A percentile compares a stretch with the other conserved stretches of the same genome.
phyloP scores from a whole-genome alignment of 1,140 invertebrate genomes.

The Cecropterus lyciades region DNA sequence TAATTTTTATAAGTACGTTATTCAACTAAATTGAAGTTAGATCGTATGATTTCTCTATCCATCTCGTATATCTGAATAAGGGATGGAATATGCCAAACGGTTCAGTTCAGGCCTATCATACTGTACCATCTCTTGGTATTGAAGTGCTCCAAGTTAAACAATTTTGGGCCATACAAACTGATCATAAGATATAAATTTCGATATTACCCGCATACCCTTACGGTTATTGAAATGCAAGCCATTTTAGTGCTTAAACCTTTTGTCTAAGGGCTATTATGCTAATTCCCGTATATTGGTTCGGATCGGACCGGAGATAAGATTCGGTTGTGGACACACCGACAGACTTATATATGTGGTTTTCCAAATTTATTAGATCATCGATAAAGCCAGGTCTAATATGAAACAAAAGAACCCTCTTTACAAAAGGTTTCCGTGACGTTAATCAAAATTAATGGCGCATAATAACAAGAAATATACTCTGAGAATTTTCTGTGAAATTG shows the following conservation, averaged over 20 bases:
- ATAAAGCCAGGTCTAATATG: constrained; percentile 25
- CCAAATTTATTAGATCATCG: constrained; percentile 30
- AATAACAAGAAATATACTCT: constrained; percentile 18
- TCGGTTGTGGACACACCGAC: constrained; percentile 20
- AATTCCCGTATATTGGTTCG: constrained; percentile 12
- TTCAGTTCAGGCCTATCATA: constrained; percentile 17
- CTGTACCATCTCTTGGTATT: constrained; percentile 14
- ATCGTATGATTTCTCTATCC: constrained; percentile 1
- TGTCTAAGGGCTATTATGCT: constrained; percentile 14
- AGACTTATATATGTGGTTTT: constrained; percentile 34
- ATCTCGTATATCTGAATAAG: constrained; percentile 7
- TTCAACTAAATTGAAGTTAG: constrained; percentile 7
- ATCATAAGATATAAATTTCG: constrained; percentile 12
- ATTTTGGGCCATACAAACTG: constrained; percentile 16
- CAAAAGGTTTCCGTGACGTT: constrained; percentile 26
- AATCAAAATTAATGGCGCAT: constrained; percentile 31
- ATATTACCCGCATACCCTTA: constrained; percentile 2
- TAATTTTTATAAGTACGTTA: not conserved
- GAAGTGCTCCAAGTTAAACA: constrained; percentile 15
- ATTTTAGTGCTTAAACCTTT: constrained; percentile 18
- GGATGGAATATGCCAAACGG: constrained; percentile 17
- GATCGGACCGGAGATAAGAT: constrained; percentile 20
- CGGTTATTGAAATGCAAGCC: constrained; percentile 13
- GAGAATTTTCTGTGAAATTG: constrained; percentile 6
- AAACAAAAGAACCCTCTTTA: constrained; percentile 30